A percentile compares a stretch with the other conserved stretches of the same genome.
Evolutionary conservation across 2,888 invertebrate species (phyloP).

Genomic region (Amiota minor): DNA sequence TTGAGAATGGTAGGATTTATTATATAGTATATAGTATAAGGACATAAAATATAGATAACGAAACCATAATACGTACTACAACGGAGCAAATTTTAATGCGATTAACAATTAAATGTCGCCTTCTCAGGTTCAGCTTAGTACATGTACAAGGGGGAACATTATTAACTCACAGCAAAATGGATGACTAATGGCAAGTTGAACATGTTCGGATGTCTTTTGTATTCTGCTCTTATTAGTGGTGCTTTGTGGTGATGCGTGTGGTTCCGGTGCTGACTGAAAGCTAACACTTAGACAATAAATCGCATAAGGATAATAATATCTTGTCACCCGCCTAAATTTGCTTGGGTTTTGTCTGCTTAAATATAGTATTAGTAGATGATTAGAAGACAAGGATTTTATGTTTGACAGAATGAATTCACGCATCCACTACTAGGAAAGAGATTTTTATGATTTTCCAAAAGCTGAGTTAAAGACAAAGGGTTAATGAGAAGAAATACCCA

Average conservation of each 20-base stretch:
- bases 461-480: too few relatives aligned
- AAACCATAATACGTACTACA: neutral
- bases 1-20: constrained; percentile 12
- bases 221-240: neutral
- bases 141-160: too few relatives aligned
- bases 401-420: too few relatives aligned
- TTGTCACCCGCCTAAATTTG: too few relatives aligned
- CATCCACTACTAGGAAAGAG: too few relatives aligned
- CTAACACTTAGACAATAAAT: neutral
- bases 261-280: neutral
- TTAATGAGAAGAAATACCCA: too few relatives aligned
- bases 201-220: constrained; percentile 38
- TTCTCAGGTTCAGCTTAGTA: too few relatives aligned
- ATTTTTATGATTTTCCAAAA: too few relatives aligned
- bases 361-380: too few relatives aligned
- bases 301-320: neutral
- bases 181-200: constrained; percentile 49
- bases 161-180: neutral
- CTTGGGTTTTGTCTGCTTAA: too few relatives aligned
- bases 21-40: neutral
- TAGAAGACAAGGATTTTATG: too few relatives aligned
- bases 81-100: constrained; percentile 32
- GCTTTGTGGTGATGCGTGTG: neutral
- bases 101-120: constrained; percentile 32
- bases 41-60: neutral